These are phyloP conservation scores for Avahi laniger DNA, from an alignment of 2,797 vertebrate genomes.

Conservation along the genomic window DNA sequence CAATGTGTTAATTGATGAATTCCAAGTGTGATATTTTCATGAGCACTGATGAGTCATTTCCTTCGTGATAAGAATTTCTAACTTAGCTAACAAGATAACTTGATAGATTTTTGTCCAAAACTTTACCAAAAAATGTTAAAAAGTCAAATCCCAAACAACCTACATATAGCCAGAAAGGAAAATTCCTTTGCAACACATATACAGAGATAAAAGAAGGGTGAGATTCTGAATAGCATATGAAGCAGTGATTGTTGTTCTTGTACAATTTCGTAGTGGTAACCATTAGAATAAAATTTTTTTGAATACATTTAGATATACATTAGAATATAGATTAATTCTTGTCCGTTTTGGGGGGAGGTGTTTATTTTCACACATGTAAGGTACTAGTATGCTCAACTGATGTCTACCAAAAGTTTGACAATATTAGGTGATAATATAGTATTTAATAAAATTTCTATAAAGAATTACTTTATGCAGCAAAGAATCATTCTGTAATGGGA, in stretches of 20 bases:
- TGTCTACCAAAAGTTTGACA: neutral
- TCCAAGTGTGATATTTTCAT: slow-evolving; percentile 63
- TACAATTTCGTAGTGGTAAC: neutral
- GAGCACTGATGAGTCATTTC: slow-evolving; percentile 69
- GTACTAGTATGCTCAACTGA: neutral
- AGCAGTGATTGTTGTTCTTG: neutral
- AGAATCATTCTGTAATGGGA: neutral
- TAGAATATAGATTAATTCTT: neutral
- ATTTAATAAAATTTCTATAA: neutral
- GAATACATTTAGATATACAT: neutral
- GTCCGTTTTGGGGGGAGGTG: neutral
- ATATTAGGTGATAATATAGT: neutral
- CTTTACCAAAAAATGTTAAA: slow-evolving; percentile 53
- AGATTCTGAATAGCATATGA: neutral
- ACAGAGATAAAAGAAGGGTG: neutral
- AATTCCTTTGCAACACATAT: neutral
- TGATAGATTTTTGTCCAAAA: slow-evolving; percentile 39
- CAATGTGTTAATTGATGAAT: slow-evolving; percentile 65
- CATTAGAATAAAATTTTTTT: neutral
- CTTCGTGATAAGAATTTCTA: slow-evolving; percentile 49
- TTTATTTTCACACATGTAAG: neutral
- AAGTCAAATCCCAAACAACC: slow-evolving; percentile 33
- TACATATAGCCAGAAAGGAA: slow-evolving; percentile 24
- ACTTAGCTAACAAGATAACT: slow-evolving; percentile 58
- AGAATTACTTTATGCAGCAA: neutral